phyloP scores from a whole-genome alignment of 2,113 vertebrate genomes.

The Sitta europaea region DNA sequence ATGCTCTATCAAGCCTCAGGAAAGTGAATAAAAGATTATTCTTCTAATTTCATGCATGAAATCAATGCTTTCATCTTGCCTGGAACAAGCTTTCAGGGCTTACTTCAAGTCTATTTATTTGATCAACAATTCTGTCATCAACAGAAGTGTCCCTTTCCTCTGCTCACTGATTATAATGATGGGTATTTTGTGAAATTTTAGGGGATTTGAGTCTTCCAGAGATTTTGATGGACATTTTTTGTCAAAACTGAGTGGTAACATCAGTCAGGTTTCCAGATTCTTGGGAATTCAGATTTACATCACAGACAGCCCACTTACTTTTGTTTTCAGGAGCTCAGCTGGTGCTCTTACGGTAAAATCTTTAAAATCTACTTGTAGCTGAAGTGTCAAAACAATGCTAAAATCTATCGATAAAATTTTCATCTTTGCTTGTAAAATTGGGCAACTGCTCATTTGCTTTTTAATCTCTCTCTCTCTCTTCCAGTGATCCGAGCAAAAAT shows the following conservation, averaged over 20 bases:
- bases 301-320: not conserved
- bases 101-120: not conserved
- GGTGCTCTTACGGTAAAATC: not conserved
- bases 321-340: not conserved
- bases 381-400: not conserved
- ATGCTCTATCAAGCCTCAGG: not conserved
- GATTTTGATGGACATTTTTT: not conserved
- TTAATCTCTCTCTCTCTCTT: not conserved
- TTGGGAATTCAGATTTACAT: not conserved
- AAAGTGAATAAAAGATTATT: not conserved
- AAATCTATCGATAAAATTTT: not conserved
- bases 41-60: not conserved
- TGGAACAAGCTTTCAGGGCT: not conserved
- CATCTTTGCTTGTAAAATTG: not conserved
- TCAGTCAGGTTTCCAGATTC: not conserved
- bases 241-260: not conserved
- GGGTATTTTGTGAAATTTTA: not conserved
- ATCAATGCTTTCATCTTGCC: not conserved
- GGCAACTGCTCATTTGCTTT: not conserved
- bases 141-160: not conserved
- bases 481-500: slow-evolving; percentile 90
- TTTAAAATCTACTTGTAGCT: not conserved
- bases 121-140: not conserved
- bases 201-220: not conserved
- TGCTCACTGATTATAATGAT: not conserved